Evolutionary conservation across 2,888 invertebrate genomes (phyloP).

Genomic region (Muscina levida): DNA sequence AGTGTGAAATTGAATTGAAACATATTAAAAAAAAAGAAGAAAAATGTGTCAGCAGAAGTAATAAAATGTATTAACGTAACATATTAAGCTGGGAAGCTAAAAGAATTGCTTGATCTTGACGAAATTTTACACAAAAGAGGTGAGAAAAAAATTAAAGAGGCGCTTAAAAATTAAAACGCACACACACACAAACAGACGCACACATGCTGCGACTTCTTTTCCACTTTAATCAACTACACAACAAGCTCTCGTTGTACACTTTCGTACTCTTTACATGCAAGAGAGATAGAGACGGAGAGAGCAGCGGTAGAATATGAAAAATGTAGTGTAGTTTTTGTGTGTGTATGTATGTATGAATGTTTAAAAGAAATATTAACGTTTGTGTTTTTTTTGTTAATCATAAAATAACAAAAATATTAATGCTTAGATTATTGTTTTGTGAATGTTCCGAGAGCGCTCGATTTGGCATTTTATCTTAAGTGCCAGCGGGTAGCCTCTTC

Average conservation of each 20-base stretch:
- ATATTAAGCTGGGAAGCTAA: constrained; percentile 14
- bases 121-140: constrained; percentile 41
- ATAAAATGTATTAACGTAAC: constrained; percentile 17
- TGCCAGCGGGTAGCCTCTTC: constrained; percentile 33
- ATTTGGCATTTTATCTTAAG: constrained; percentile 2
- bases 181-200: constrained; percentile 5
- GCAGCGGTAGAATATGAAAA: constrained; percentile 2
- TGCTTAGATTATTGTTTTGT: constrained; percentile 39
- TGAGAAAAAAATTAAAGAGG: constrained; percentile 62
- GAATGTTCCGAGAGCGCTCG: not conserved
- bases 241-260: no score
- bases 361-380: constrained; percentile 57
- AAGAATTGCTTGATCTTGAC: not conserved
- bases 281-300: not conserved
- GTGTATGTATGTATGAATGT: constrained; percentile 1
- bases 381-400: constrained; percentile 60
- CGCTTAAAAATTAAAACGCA: constrained; percentile 61
- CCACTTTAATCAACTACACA: no score
- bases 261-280: not conserved
- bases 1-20: constrained; percentile 19
- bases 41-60: constrained; percentile 26
- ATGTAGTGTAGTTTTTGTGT: constrained; percentile 10
- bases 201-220: not conserved
- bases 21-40: not conserved
- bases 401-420: constrained; percentile 56